A percentile compares a stretch with the other conserved stretches of the same genome.
These are phyloP conservation scores for Drosophila tani DNA, from an alignment of 1,140 invertebrate species.

Conservation along the genomic window DNA sequence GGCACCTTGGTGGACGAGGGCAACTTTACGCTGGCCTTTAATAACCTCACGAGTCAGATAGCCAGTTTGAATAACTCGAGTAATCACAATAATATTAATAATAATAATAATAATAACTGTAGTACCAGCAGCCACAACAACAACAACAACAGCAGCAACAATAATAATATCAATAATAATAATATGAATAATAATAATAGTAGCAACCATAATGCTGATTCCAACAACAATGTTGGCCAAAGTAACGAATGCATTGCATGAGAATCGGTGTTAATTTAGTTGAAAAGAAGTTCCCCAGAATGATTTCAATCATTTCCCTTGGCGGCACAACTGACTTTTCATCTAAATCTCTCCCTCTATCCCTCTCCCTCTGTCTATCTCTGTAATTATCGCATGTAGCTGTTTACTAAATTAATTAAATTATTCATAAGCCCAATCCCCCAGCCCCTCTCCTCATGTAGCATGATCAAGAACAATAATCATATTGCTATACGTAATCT, in stretches of 20 bases:
- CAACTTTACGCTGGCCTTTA: conserved; percentile 70
- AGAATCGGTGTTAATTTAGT: conserved; percentile 76
- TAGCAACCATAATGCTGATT: conserved; percentile 64
- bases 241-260: conserved; percentile 79
- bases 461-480: conserved; percentile 39
- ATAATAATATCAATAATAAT: conserved; percentile 45
- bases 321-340: conserved; percentile 39
- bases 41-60: conserved; percentile 73
- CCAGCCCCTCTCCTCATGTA: conserved; percentile 9
- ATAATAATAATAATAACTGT: conserved; percentile 32
- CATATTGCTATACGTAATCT: conserved; percentile 30
- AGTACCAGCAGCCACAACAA: conserved; percentile 38
- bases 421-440: conserved; percentile 44
- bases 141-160: conserved; percentile 35
- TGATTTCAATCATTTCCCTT: conserved; percentile 14
- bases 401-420: conserved; percentile 48
- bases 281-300: conserved; percentile 34
- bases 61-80: conserved; percentile 68
- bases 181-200: conserved; percentile 38
- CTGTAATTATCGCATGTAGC: conserved; percentile 60
- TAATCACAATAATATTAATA: conserved; percentile 16
- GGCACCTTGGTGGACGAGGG: conserved; percentile 71
- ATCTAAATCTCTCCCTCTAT: conserved; percentile 31
- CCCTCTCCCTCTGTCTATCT: neutral
- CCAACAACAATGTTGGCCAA: conserved; percentile 77